phyloP scores from a whole-genome alignment of 2,797 vertebrate species.

The Synaphobranchus kaupii region DNA sequence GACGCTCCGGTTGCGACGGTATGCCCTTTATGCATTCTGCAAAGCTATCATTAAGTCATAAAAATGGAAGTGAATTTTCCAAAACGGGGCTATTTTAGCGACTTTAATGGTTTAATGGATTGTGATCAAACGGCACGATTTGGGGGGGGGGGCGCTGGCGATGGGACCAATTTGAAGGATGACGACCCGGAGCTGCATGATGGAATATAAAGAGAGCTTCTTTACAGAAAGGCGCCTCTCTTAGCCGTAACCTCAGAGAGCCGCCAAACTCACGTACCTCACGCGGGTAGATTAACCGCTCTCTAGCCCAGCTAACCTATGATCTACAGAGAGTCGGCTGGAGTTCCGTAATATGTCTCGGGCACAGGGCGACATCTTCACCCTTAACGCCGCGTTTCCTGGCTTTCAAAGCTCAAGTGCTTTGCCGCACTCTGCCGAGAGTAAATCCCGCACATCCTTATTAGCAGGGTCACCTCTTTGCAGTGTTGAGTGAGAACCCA shows the following conservation, averaged over 20 bases:
- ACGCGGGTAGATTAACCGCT: conserved; percentile 34
- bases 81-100: conserved; percentile 59
- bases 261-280: neutral
- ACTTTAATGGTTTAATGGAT: conserved; percentile 66
- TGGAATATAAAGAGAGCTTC: conserved; percentile 66
- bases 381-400: neutral
- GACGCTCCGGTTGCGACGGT: neutral
- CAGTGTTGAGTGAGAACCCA: neutral
- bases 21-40: conserved; percentile 27
- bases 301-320: conserved; percentile 27
- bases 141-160: conserved; percentile 47
- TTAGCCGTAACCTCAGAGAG: neutral
- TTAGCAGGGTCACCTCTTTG: neutral
- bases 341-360: conserved; percentile 40
- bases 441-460: neutral
- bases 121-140: conserved; percentile 61
- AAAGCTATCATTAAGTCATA: conserved; percentile 14
- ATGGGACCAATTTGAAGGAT: conserved; percentile 51
- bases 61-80: conserved; percentile 41
- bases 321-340: conserved; percentile 35
- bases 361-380: conserved; percentile 47
- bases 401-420: conserved; percentile 17
- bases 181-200: conserved; percentile 48
- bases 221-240: conserved; percentile 32
- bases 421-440: neutral